Base-by-base conservation (phyloP, 2,888 invertebrate genomes). In the Drosophila mimica region DNA sequence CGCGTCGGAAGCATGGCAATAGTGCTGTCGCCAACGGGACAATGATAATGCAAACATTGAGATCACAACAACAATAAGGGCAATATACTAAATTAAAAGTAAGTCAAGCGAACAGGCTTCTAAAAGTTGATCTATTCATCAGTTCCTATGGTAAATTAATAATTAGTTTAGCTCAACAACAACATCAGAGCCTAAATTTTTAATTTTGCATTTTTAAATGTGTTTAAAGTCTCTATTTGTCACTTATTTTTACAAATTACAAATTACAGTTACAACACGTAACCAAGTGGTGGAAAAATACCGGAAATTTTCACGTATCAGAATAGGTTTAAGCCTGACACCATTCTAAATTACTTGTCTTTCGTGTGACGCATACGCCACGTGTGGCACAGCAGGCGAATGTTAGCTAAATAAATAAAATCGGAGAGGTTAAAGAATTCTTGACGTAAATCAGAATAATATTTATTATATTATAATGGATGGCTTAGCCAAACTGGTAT, bases 1-100 rank as follows among this genome's bases (percentile, higher is more conserved):
- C 81, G 80, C 80, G 80, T 72, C 84, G 74, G 74, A 72, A 88
- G 74, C 74, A 78, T 74, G 69, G 75, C 78, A 76, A 82, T 70
- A 56, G 76, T 59, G 69, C 68, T 72, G 69, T 69, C 69, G 51
- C 38, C 40, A 49, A 25, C 46, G 33, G 9, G 3, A 34, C 43
- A 64, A 70, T 49, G 48, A 46, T 65, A 65, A 52, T 38, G 48
- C 34, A 20, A 63, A 43, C 28, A 17, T 6, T 17, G 40, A 15
- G 30, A 28, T 54, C 53, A 56, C 28, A 62, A 7, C 43, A 28
- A 8, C 11, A 52, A 38, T n/a, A 51, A 17, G 20, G 33, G 15
- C 20, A 20, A 4, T 52, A 52, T 33, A 20, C 9, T 17, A 34
- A 54, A 36, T 36, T 28, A 36, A 25, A 17, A 13, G 36, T n/a